Evolutionary conservation across 2,113 vertebrate genomes (phyloP), one percentile per base, ranked within the genome.

Genomic region (Zapus hudsonius): DNA sequence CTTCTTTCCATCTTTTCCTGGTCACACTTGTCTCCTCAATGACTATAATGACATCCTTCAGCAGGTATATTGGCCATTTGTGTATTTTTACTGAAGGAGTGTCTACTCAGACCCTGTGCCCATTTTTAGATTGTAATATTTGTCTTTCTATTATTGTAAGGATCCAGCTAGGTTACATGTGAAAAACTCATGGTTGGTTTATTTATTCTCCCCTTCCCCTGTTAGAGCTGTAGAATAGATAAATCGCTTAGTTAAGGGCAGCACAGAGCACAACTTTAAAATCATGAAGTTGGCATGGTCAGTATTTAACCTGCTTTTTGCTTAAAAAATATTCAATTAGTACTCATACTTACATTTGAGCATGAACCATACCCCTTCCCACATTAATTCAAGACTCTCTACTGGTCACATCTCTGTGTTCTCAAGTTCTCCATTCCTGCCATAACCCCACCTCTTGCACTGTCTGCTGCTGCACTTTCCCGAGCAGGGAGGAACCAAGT

Each of bases 371-470:
- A 19, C 25, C 42, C 2, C 15, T 52, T 10, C 12, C 16, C 13
- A 12, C 36, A 13, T 36, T 76, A 57, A 0, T 55, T 66, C 27
- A 29, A 1, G 31, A 29, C 52, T 55, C 8, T 19, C 20, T 23
- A 0, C 40, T 42, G 27, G 44, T 23, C 64, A 2, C 20, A 40
- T 61, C 19, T 7, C 40, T 67, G 8, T 4, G 5, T 42, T 67
- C 1, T 2, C 8, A 36, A 7, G 38, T 0, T 52, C 38, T 47
- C 27, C 9, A 3, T 10, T 23, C 22, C 23, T 22, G 17, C 33
- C 22, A 3, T 5, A 0, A 23, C 7, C 55, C 33, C 19, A 1
- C 0, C 36, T 63, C 17, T 36, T 5, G 19, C 4, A 4, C 52
- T 1, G 17, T 59, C 44, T 66, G 16, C 33, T 52, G 12, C 25